Evolutionary conservation across 1,140 invertebrate genomes (phyloP), one percentile per base, ranked within the genome.

Genomic region (Mactra quadrangularis): DNA sequence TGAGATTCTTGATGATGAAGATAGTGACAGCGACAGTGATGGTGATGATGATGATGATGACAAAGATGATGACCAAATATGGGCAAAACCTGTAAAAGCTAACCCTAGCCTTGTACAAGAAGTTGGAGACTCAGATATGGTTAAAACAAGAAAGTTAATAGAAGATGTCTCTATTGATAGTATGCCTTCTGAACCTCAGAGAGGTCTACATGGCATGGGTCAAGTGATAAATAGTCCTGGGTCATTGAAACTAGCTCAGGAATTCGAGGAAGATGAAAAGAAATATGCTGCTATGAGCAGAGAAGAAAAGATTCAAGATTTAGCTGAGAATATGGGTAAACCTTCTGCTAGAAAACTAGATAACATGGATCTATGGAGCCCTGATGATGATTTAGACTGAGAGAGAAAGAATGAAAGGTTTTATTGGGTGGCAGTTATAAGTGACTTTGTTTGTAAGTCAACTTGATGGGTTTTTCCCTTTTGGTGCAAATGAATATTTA

Each of bases 1-100:
- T 55, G 86, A 87, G 64, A 55, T 85, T 35, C 62, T 87, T 35
- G 84, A 70, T 33, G 77, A 77, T 62, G 85, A 85, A 55, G 75
- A 84, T 31, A 35, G 31, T 35, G 70, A 77, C 25, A 41, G 70
- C 41, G 64, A 75, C 31, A 53, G 25, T 27, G 76, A 71, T 38
- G 27, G 25, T 17, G 55, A 72, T 57, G 62, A 81, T 22, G 53
- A 57, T 25, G 55, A 59, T n/a, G 22, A 33, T 53, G 29, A 19
- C 29, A 11, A 53, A 27, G 22, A 76, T n/a, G 25, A 25, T 3
- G 31, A 68, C n/a, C 19, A 50, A 7, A 7, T 62, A 4, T 78
- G 62, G 76, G 33, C 60, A 27, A 55, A 33, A 35, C 60, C 41
- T 17, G 1, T 55, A 11, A 17, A 4, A 68, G 29, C 22, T 9